Percentiles rank a stretch among this genome's conserved stretches.
Conservation (phyloP, 2,888 invertebrate genomes). For the Apodemia mormo region DNA sequence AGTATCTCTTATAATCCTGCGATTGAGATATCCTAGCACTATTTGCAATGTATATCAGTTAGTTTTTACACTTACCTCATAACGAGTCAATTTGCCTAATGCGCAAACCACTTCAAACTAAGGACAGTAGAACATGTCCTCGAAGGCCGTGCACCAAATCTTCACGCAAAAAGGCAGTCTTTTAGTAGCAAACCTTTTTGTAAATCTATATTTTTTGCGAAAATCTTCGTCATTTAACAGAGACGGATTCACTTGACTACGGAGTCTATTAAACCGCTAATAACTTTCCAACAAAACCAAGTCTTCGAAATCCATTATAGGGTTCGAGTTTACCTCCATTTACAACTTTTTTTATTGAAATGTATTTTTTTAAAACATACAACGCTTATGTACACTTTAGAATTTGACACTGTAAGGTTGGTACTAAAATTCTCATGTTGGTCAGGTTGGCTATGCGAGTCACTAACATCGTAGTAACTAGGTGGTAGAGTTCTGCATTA, state of each 20-base stretch:
- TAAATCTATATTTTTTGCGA: neutral
- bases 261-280: neutral
- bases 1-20: neutral
- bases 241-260: neutral
- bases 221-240: neutral
- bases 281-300: neutral
- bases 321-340: neutral
- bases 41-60: neutral
- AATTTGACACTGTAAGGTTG: neutral
- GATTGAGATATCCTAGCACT: neutral
- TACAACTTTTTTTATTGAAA: neutral
- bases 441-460: too few species aligned
- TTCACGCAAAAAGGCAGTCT: neutral
- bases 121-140: neutral
- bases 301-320: neutral
- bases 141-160: neutral
- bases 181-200: neutral
- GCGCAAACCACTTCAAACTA: constrained; percentile 8
- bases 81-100: constrained; percentile 11
- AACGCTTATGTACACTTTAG: neutral
- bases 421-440: too few species aligned
- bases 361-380: neutral
- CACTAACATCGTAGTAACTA: too few species aligned
- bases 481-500: too few species aligned
- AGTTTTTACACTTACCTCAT: neutral